These are phyloP conservation scores for Acanthopleura granulata DNA, from an alignment of 2,888 invertebrate genomes.

Conservation along the genomic window DNA sequence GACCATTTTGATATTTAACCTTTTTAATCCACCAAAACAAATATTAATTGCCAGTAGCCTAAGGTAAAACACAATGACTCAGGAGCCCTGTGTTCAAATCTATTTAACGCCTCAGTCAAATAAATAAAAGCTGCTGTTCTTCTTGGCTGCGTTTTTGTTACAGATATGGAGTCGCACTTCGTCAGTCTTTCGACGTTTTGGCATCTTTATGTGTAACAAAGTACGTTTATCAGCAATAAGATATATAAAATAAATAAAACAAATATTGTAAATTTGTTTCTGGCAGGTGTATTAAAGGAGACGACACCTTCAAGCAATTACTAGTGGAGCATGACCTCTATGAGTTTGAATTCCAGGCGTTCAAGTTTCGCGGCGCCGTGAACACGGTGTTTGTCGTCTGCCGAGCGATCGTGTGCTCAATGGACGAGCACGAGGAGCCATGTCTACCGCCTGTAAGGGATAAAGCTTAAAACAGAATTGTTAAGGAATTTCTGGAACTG, in stretches of 20 bases:
- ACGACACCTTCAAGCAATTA: conserved; percentile 7
- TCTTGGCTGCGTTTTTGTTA: too few relatives aligned
- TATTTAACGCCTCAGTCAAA: too few relatives aligned
- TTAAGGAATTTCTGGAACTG: background rate
- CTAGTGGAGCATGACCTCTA: conserved; percentile 12
- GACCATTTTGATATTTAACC: background rate
- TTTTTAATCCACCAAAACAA: too few relatives aligned
- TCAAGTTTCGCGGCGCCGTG: conserved; percentile 11
- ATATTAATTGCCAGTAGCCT: too few relatives aligned
- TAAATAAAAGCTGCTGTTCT: too few relatives aligned
- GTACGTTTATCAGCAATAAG: too few relatives aligned
- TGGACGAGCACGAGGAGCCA: conserved; percentile 3
- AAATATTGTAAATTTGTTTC: background rate
- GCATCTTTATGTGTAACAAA: too few relatives aligned
- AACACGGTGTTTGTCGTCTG: conserved; percentile 14
- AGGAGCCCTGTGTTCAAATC: too few relatives aligned
- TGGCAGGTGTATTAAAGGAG: background rate
- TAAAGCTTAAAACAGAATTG: background rate
- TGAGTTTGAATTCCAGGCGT: conserved; percentile 12
- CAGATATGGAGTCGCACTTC: too few relatives aligned
- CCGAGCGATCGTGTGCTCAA: conserved; percentile 7
- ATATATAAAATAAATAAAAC: background rate
- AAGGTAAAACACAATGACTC: too few relatives aligned
- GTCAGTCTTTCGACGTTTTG: too few relatives aligned
- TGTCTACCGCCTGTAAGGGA: background rate